Conservation (phyloP, 2,888 invertebrate species). For the Scaptomyza reducta region DNA sequence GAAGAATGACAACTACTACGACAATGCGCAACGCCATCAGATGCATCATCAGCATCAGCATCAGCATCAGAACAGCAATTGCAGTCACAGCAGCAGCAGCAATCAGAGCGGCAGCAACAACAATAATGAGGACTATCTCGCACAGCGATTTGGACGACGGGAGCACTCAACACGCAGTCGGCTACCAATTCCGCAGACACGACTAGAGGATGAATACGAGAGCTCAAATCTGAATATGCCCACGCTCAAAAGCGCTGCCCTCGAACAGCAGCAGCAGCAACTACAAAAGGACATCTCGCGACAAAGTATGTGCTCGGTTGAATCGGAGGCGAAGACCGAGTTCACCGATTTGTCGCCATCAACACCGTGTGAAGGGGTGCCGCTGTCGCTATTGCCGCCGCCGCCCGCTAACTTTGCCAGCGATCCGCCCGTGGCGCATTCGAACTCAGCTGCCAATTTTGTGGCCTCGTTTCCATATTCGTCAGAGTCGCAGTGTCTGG, state of each 20-base stretch:
- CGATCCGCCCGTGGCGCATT: constrained; percentile 43
- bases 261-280: constrained; percentile 71
- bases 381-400: constrained; percentile 44
- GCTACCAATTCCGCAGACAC: constrained; percentile 85
- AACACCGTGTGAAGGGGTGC: constrained; percentile 80
- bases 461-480: constrained; percentile 84
- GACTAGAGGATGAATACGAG: constrained; percentile 82
- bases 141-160: constrained; percentile 86
- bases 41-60: constrained; percentile 53
- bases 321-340: constrained; percentile 84
- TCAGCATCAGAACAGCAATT: constrained; percentile 73
- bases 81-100: constrained; percentile 68
- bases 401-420: constrained; percentile 74
- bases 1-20: constrained; percentile 85
- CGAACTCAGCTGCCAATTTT: constrained; percentile 72
- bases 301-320: constrained; percentile 84
- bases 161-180: constrained; percentile 87
- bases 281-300: constrained; percentile 82
- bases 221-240: constrained; percentile 71
- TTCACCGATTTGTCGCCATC: constrained; percentile 84
- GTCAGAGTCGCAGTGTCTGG: constrained; percentile 84
- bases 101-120: constrained; percentile 56
- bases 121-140: constrained; percentile 86
- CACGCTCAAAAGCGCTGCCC: constrained; percentile 56
- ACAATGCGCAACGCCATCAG: constrained; percentile 77